Base-by-base conservation (phyloP, 2,888 invertebrate genomes). In the Eupithecia exiguata region DNA sequence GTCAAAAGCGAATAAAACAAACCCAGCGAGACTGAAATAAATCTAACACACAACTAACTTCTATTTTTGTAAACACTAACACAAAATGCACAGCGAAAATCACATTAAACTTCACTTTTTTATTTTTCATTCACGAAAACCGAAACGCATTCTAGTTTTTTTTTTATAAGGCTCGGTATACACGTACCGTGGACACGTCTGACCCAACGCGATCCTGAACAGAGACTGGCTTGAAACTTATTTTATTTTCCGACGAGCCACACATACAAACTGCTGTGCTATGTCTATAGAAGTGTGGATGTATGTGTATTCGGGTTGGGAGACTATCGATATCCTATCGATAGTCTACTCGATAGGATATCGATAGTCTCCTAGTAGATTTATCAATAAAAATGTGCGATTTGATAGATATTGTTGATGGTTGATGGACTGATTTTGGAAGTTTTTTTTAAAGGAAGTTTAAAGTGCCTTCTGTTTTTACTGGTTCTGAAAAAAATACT, bases 141-240 rank as follows among this genome's bases (percentile, higher is more conserved):
- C 46, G 63, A 65, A 72, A 74, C 75, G 77, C 75, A 76, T 81
- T 81, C 78, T 82, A 82, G 82, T 84, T 77, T 82, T 84, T 81
- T 82, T 86, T 83, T 83, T 78, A 58, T 73, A 78, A 77, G 79
- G 70, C 78, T 75, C 73, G 74, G 70, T 49, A 53, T 58, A 77
- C 84, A 91, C 92, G 85, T 89, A 93, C 93, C 92, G 77, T 86
- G 83, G 87, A 84, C 83, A 84, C 79, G 86, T 88, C 91, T 90
- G 87, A 87, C 84, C 83, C 82, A 83, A 83, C 83, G 79, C 78
- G 76, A 61, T 68, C 71, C 71, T 53, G 62, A 58, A 71, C 71
- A 40, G 71, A 76, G 76, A 76, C 76, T 76, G 73, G 79, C 83
- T 88, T 88, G 85, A 83, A 84, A 86, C 58, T 58, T 58, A 58